Percentiles rank a stretch among this genome's conserved stretches.
These are phyloP conservation scores for Rhimphoctona megacephalus DNA, from an alignment of 2,888 invertebrate genomes.

Conservation along the genomic window DNA sequence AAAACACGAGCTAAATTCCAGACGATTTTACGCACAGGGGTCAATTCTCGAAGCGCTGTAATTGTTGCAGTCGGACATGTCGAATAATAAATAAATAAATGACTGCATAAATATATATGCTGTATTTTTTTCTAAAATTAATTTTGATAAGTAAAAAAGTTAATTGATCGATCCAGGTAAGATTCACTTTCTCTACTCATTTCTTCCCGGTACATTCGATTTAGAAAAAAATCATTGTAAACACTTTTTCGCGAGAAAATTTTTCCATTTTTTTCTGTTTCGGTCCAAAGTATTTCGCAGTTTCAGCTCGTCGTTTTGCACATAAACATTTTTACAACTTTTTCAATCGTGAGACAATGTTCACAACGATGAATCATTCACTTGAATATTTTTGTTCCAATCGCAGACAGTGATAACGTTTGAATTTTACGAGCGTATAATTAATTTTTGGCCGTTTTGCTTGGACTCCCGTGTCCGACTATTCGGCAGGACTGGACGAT, in stretches of 20 bases:
- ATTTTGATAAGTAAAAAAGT: neutral
- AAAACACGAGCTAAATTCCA: neutral
- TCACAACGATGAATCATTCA: neutral
- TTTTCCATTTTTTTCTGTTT: neutral
- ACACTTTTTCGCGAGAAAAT: neutral
- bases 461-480: slow-evolving; percentile 39
- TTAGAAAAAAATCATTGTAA: neutral
- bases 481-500: slow-evolving; percentile 70
- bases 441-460: neutral
- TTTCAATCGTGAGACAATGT: neutral
- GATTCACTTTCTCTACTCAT: slow-evolving; percentile 13
- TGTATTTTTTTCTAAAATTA: neutral
- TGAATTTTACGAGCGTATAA: neutral
- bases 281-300: neutral
- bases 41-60: slow-evolving; percentile 76
- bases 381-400: neutral
- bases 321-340: neutral
- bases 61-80: slow-evolving; percentile 78
- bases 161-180: neutral
- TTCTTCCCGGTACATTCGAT: neutral
- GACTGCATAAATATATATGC: too few relatives aligned
- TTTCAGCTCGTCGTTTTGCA: neutral
- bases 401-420: neutral
- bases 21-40: slow-evolving; percentile 77
- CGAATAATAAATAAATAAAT: slow-evolving; percentile 52